Percentiles rank a stretch among this genome's conserved stretches.
Conservation (phyloP, 2,797 vertebrate species). For the Meriones psammophilus region DNA sequence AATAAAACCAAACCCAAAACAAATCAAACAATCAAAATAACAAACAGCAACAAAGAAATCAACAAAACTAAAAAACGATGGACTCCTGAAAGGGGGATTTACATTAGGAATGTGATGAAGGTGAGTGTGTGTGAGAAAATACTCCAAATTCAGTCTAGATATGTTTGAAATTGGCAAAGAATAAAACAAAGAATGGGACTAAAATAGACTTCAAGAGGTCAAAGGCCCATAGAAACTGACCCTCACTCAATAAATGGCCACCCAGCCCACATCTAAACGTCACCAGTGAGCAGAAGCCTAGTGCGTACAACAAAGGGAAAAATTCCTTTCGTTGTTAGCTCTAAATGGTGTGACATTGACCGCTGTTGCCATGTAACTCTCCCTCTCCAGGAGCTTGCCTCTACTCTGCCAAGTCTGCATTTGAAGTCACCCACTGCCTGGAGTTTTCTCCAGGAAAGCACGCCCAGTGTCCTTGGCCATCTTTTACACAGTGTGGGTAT, state of each 20-base stretch:
- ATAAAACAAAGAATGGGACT: neutral
- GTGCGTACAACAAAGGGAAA: neutral
- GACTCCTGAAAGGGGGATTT: constrained; percentile 9
- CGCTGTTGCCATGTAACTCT: neutral
- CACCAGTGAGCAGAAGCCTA: neutral
- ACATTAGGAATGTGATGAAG: neutral
- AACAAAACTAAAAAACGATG: neutral
- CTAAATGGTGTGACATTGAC: neutral
- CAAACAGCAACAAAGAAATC: neutral
- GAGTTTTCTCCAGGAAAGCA: constrained; percentile 2
- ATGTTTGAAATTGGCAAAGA: neutral
- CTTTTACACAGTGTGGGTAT: neutral
- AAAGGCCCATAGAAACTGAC: neutral
- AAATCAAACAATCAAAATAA: neutral
- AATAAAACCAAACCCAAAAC: neutral
- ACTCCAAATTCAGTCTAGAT: neutral
- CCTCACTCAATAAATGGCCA: neutral
- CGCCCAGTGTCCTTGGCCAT: neutral
- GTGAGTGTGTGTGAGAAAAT: neutral
- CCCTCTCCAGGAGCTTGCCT: neutral
- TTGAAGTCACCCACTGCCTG: neutral
- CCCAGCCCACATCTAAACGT: neutral
- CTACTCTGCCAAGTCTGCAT: neutral
- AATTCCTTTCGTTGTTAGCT: neutral
- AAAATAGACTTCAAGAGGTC: neutral